Evolutionary conservation across 2,888 invertebrate species (phyloP).

Genomic region (Epirrhoe tristata): DNA sequence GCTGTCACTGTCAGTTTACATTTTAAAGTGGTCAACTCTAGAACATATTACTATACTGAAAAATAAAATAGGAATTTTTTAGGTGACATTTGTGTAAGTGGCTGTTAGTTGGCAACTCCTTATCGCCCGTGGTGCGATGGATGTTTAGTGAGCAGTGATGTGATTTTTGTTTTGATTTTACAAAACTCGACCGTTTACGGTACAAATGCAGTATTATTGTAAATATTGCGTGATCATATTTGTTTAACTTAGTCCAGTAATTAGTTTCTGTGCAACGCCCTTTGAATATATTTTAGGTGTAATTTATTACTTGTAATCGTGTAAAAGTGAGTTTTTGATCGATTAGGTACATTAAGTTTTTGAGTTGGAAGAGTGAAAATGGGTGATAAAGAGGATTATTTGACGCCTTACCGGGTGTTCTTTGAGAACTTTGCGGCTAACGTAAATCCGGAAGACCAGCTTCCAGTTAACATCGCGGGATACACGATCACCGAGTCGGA

Average conservation of each 20-base stretch:
- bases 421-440: constrained; percentile 89
- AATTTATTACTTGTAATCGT: constrained; percentile 37
- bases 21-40: not conserved
- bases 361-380: constrained; percentile 58
- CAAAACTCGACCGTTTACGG: constrained; percentile 37
- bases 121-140: constrained; percentile 30
- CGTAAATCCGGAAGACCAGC: constrained; percentile 89
- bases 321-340: constrained; percentile 52
- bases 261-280: constrained; percentile 40
- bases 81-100: not conserved
- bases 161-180: constrained; percentile 70
- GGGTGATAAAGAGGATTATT: constrained; percentile 88
- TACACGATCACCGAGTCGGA: constrained; percentile 89
- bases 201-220: constrained; percentile 40
- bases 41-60: not conserved
- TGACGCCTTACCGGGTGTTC: constrained; percentile 89
- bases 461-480: constrained; percentile 89
- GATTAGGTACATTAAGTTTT: constrained; percentile 56
- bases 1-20: not conserved
- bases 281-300: constrained; percentile 43
- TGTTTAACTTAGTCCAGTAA: constrained; percentile 48
- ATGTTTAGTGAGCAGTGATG: constrained; percentile 60
- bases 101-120: constrained; percentile 33
- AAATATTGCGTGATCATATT: constrained; percentile 47
- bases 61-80: not conserved